phyloP scores from a whole-genome alignment of 2,113 vertebrate genomes.

The Sorex araneus region DNA sequence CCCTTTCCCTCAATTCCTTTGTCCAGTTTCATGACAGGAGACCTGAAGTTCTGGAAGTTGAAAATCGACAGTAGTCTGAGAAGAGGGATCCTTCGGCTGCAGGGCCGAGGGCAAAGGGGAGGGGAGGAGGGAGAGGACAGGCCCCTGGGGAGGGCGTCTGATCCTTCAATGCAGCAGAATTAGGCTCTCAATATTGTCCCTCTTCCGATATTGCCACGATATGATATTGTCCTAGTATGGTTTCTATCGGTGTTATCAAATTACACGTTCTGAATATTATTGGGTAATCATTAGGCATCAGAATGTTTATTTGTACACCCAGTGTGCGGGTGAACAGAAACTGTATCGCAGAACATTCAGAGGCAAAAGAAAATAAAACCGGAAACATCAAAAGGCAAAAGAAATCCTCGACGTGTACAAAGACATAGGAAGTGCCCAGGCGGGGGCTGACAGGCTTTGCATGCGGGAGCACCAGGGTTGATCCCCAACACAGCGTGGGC shows the following conservation, averaged over 20 bases:
- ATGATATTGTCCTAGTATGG: not conserved
- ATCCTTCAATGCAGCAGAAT: constrained; percentile 26
- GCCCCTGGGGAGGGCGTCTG: not conserved
- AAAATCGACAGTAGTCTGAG: not conserved
- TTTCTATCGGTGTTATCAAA: constrained; percentile 33
- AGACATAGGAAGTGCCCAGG: not conserved
- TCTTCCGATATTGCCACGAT: constrained; percentile 6
- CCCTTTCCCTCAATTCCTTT: constrained; percentile 2
- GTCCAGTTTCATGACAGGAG: constrained; percentile 23
- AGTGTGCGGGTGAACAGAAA: constrained; percentile 39
- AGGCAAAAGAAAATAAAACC: not conserved
- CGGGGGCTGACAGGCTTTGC: too few species aligned
- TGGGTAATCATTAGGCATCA: constrained; percentile 23
- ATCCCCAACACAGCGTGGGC: too few species aligned
- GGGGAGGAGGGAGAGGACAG: not conserved
- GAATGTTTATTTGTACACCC: not conserved
- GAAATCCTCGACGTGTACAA: not conserved
- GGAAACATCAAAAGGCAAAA: constrained; percentile 6
- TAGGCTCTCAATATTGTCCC: not conserved
- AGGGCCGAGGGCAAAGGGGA: too few species aligned
- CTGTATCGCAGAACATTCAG: not conserved
- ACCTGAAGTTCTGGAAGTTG: constrained; percentile 46
- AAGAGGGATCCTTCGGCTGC: constrained; percentile 49
- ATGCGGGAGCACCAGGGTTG: too few species aligned
- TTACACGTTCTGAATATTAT: constrained; percentile 46